Evolutionary conservation across 92 coral and sea anemone genomes (phyloP).

Genomic region (Virgularia gustaviana): DNA sequence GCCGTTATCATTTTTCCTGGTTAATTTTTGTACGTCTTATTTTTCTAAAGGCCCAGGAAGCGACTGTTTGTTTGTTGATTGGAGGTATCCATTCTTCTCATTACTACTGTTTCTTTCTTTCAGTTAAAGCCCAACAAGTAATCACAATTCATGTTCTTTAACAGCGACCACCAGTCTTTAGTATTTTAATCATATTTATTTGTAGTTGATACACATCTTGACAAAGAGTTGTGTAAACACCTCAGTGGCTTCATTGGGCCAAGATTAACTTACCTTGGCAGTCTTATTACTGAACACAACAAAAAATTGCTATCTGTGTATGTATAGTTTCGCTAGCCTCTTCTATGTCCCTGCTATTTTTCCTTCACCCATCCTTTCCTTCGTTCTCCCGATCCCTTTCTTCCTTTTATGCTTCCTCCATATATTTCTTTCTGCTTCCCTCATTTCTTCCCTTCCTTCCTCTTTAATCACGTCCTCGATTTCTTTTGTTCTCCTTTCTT

Average conservation of each 20-base stretch:
- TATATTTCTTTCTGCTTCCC: not conserved
- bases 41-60: conserved; percentile 74
- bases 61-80: conserved; percentile 76
- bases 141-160: not conserved
- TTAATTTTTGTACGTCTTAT: not conserved
- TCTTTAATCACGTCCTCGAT: no score
- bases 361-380: not conserved
- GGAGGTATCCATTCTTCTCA: conserved; percentile 59
- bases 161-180: no score
- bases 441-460: no score
- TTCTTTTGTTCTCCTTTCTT: no score
- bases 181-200: not conserved
- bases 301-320: conserved; percentile 54
- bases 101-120: no score
- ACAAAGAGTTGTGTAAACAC: conserved; percentile 69
- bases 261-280: conserved; percentile 81
- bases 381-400: not conserved
- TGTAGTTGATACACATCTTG: conserved; percentile 60
- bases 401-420: not conserved
- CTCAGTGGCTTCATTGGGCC: conserved; percentile 85
- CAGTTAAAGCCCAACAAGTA: not conserved
- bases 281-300: conserved; percentile 75
- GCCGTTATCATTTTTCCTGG: not conserved
- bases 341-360: not conserved
- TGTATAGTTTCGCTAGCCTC: no score